These are phyloP conservation scores for Drosophila multiciliata DNA, from an alignment of 2,888 invertebrate species.

Conservation along the genomic window DNA sequence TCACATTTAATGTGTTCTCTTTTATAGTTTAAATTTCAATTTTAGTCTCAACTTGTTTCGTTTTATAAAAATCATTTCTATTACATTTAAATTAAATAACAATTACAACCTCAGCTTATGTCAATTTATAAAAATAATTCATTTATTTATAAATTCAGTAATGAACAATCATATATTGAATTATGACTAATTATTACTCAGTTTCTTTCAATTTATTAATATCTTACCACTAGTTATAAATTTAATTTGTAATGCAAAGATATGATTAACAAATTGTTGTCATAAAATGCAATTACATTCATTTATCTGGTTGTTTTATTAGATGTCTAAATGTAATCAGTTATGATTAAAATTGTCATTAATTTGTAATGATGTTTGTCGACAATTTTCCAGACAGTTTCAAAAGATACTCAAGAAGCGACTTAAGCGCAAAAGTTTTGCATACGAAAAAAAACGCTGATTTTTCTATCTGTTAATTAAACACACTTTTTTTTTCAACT, in stretches of 20 bases:
- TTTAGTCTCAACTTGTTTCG: neutral
- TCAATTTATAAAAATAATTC: neutral
- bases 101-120: neutral
- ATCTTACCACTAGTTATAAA: no score
- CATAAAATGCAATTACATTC: neutral
- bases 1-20: no score
- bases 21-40: neutral
- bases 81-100: neutral
- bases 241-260: neutral
- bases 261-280: neutral
- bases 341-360: neutral
- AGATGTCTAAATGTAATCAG: neutral
- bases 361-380: neutral
- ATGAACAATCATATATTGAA: no score
- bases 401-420: neutral
- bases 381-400: neutral
- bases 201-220: no score
- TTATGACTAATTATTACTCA: no score
- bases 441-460: neutral
- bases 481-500: neutral
- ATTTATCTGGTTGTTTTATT: neutral
- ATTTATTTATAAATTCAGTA: neutral
- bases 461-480: slow-evolving; percentile 9
- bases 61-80: neutral
- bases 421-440: slow-evolving; percentile 10